Evolutionary conservation across 64 coral and sea anemone genomes (phyloP), one percentile per base, ranked within the genome.

Genomic region (Pachyseris speciosa): DNA sequence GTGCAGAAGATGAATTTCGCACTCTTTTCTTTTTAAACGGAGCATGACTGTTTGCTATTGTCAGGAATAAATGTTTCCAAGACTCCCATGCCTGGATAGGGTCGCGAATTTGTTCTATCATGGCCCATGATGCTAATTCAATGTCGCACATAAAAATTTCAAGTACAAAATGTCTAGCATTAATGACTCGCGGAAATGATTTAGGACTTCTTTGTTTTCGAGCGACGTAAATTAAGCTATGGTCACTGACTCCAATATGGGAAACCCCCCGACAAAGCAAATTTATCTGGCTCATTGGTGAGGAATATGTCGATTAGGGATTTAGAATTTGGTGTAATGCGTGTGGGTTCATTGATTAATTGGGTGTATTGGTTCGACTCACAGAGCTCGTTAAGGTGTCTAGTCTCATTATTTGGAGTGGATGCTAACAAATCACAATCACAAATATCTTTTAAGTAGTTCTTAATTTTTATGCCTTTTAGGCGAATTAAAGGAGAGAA

Each of bases 311-410:
- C 8, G 2, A 55, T 55, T 55, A 55, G 16, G 4, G 43, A 45
- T 45, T 45, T 45, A 45, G 43, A 45, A 45, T 45, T 45, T 45
- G 43, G 11, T 45, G 4, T 45, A 45, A 45, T 45, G 43, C 28
- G 48, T 60, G 43, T 47, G 13, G 39, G 39, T 13, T 83, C 51
- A 9, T 84, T 38, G 32, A 81, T 81, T 55, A 55, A 19, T 81
- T 58, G 30, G 13, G 13, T 27, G 30, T 83, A 83, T 63, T 64
- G 52, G 31, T 80, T 55, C 12, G 47, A 80, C 22, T 80, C 26
- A 50, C 79, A 83, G 37, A 83, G 79, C 51, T 83, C 52, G 22
- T 31, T 63, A 38, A 83, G 55, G 39, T 83, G 79, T 63, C 57
- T 83, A 28, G 52, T 83, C 26, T 61, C 79, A 43, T 64, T 83